A percentile compares a stretch with the other conserved stretches of the same genome.
phyloP scores from a whole-genome alignment of 2,888 invertebrate genomes.

The Cataglyphis altisquamis region DNA sequence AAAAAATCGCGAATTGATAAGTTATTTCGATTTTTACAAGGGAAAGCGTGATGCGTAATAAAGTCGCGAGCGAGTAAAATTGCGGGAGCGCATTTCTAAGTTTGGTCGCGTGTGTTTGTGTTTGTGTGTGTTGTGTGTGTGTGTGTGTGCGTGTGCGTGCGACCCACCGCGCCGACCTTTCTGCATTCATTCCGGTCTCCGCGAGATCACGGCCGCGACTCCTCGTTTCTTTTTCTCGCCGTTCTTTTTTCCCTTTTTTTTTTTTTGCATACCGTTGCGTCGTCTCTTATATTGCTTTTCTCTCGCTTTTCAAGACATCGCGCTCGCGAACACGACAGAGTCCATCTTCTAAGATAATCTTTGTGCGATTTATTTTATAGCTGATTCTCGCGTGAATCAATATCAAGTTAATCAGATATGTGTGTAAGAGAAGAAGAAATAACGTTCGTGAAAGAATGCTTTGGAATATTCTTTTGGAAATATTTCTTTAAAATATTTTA shows the following conservation, averaged over 20 bases:
- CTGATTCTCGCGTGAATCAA: background rate
- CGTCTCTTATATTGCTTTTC: constrained; percentile 22
- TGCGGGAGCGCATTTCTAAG: constrained; percentile 35
- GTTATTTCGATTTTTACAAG: background rate
- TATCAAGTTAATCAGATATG: background rate
- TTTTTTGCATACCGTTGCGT: constrained; percentile 43
- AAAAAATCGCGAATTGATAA: background rate
- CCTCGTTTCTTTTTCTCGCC: constrained; percentile 39
- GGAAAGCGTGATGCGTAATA: background rate
- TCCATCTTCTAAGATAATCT: constrained; percentile 12
- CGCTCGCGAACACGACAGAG: background rate
- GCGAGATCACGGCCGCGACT: constrained; percentile 55
- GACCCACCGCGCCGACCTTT: constrained; percentile 56
- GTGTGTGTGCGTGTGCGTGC: constrained; percentile 7
- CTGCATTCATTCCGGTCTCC: constrained; percentile 47
- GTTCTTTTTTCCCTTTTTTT: constrained; percentile 57
- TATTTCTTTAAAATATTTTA: background rate
- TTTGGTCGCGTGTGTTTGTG: constrained; percentile 34
- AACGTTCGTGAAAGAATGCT: background rate
- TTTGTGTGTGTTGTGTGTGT: constrained; percentile 41
- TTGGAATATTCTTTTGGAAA: background rate
- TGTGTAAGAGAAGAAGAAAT: background rate
- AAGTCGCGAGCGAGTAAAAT: background rate
- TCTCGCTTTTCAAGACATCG: constrained; percentile 31
- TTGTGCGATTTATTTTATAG: background rate